Percentiles rank a stretch among this genome's conserved stretches.
Conservation (phyloP, 2,113 vertebrate species). For the Diadophis punctatus region DNA sequence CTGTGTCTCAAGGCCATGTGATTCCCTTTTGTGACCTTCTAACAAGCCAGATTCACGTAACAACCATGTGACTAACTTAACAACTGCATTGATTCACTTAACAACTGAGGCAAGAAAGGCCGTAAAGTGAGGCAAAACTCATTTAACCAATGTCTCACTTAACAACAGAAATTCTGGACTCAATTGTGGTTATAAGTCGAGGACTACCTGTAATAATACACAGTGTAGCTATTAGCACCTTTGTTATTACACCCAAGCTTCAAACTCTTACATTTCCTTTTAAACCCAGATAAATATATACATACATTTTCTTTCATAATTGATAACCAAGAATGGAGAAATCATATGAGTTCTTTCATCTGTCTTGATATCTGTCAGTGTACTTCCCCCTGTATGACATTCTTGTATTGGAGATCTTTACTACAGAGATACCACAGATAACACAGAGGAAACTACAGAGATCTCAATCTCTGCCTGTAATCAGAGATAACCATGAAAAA, state of each 20-base stretch:
- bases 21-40: not conserved
- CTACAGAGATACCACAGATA: not conserved
- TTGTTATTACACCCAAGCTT: not conserved
- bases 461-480: not conserved
- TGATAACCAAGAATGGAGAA: not conserved
- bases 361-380: not conserved
- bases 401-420: not conserved
- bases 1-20: not conserved
- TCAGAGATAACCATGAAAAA: not conserved
- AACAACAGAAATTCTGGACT: not conserved
- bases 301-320: not conserved
- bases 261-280: not conserved
- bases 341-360: not conserved
- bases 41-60: not conserved
- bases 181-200: too few species aligned
- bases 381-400: not conserved
- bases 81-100: not conserved
- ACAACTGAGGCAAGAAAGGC: not conserved
- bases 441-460: not conserved
- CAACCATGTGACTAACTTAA: not conserved
- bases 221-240: not conserved
- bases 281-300: not conserved
- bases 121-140: not conserved
- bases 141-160: not conserved
- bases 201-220: not conserved